Evolutionary conservation across 2,888 invertebrate species (phyloP).

Genomic region (Rapana venosa): DNA sequence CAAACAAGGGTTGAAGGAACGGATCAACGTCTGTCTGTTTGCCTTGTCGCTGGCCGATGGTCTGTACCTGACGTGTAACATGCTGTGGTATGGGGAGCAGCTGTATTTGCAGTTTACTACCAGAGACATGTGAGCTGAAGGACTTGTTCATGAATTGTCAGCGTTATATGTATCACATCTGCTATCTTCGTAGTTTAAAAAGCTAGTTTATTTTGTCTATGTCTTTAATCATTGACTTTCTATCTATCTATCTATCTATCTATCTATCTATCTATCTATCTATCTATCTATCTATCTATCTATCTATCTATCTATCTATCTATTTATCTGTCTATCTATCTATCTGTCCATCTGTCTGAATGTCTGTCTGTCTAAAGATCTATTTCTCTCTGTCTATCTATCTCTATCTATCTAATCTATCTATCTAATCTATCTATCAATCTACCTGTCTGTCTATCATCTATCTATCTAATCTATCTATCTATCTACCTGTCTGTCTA

Average conservation of each 20-base stretch:
- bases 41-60: neutral
- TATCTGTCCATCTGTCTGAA: too few species aligned
- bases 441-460: too few species aligned
- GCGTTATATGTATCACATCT: neutral
- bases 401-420: too few species aligned
- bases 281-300: neutral
- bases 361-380: too few species aligned
- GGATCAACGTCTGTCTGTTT: conserved; percentile 16
- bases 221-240: neutral
- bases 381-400: too few species aligned
- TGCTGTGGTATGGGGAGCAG: conserved; percentile 11
- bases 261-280: neutral
- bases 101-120: neutral
- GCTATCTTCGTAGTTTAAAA: neutral
- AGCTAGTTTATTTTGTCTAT: neutral
- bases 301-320: too few species aligned
- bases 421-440: too few species aligned
- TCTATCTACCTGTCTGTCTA: too few species aligned
- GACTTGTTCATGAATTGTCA: neutral
- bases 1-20: neutral
- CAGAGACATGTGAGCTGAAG: neutral
- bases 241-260: neutral
- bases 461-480: too few species aligned
- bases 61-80: neutral
- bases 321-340: too few species aligned